These are phyloP conservation scores for Synergus laeviventris DNA, from an alignment of 2,888 invertebrate genomes.

Conservation along the genomic window DNA sequence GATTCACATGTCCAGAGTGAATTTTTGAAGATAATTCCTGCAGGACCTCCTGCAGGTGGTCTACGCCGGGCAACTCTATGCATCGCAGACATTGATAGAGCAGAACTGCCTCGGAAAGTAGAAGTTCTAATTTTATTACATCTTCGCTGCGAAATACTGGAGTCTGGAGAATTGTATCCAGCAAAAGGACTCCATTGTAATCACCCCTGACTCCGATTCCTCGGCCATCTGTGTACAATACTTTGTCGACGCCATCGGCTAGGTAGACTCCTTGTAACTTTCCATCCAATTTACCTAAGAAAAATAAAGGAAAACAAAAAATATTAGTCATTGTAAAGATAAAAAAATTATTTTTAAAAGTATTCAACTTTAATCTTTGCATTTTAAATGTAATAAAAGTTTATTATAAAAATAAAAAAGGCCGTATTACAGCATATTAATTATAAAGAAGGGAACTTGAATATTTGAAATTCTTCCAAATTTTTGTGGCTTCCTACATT, in stretches of 20 bases:
- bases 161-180: constrained; percentile 93
- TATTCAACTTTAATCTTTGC: neutral
- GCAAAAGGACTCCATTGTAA: constrained; percentile 92
- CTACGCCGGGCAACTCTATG: constrained; percentile 85
- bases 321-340: neutral
- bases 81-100: constrained; percentile 88
- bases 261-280: constrained; percentile 85
- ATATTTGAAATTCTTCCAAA: too few relatives aligned
- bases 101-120: constrained; percentile 91
- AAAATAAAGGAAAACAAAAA: neutral
- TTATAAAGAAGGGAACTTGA: too few relatives aligned
- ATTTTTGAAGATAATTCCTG: constrained; percentile 88
- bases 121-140: constrained; percentile 88
- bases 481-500: too few relatives aligned
- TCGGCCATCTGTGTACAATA: constrained; percentile 89
- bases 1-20: constrained; percentile 82
- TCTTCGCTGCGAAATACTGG: constrained; percentile 87
- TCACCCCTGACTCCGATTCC: constrained; percentile 91
- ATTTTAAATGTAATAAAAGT: too few relatives aligned
- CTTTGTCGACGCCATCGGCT: constrained; percentile 85
- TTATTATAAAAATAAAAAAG: too few relatives aligned
- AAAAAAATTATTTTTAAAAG: neutral
- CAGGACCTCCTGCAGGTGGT: constrained; percentile 86
- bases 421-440: too few relatives aligned
- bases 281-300: constrained; percentile 80